Percentiles rank a stretch among this genome's conserved stretches.
These are phyloP conservation scores for Hyperoplus lanceolatus DNA, from an alignment of 2,797 vertebrate genomes.

Conservation along the genomic window DNA sequence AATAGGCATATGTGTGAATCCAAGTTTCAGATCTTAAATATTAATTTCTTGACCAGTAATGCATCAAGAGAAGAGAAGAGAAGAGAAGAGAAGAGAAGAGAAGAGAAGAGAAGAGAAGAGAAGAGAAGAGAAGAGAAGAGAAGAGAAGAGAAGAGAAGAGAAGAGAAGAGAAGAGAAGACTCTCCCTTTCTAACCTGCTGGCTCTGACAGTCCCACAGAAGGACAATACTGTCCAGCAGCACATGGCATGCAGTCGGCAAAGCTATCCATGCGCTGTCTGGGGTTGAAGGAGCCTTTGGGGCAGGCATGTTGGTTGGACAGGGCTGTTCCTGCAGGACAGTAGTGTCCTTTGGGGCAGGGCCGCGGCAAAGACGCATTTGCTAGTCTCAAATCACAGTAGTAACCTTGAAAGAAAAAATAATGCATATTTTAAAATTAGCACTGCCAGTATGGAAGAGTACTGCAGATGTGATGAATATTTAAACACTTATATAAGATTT, in stretches of 20 bases:
- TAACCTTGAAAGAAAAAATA: conserved; percentile 82
- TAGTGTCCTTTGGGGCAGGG: conserved; percentile 91
- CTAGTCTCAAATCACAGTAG: conserved; percentile 87
- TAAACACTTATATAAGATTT: not conserved
- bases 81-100: not conserved
- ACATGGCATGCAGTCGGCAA: conserved; percentile 85
- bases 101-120: not conserved
- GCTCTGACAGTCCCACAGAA: conserved; percentile 83
- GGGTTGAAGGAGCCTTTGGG: conserved; percentile 90
- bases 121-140: not conserved
- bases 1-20: not conserved
- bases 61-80: too few relatives aligned
- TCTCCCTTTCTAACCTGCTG: conserved; percentile 85
- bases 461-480: not conserved
- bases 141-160: not conserved
- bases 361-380: conserved; percentile 83
- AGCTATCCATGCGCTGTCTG: conserved; percentile 67
- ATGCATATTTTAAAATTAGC: not conserved
- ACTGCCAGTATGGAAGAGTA: not conserved
- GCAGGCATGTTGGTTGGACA: conserved; percentile 88
- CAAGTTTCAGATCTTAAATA: not conserved
- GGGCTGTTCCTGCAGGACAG: conserved; percentile 89
- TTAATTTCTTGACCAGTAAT: not conserved
- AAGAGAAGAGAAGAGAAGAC: conserved; percentile 1
- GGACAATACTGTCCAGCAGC: conserved; percentile 90